Conservation (phyloP, 2,797 vertebrate species). For the Vireo griseus region DNA sequence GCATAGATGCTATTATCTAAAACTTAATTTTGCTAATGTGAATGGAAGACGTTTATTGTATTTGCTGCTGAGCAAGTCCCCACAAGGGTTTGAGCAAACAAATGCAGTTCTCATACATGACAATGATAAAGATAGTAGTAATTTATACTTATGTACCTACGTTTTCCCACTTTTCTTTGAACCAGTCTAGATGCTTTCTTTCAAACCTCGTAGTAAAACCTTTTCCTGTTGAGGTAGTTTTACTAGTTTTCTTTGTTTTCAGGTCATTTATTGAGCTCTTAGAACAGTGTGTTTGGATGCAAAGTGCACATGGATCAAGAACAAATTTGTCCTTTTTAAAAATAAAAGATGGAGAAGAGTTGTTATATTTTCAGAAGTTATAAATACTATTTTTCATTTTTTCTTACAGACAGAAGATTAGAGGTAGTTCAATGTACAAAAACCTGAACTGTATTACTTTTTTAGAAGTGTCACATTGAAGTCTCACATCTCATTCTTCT, state of each 20-base stretch:
- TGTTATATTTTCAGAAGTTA: neutral
- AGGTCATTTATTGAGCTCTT: neutral
- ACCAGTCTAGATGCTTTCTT: neutral
- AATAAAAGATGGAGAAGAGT: neutral
- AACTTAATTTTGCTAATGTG: neutral
- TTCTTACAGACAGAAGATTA: neutral
- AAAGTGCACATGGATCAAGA: neutral
- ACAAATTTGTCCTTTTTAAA: neutral
- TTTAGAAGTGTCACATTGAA: neutral
- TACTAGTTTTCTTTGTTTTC: neutral
- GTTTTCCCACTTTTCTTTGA: neutral
- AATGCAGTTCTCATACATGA: neutral
- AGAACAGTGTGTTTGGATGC: neutral
- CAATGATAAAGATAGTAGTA: neutral
- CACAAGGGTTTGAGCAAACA: neutral
- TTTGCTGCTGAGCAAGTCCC: neutral
- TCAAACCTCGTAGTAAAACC: neutral
- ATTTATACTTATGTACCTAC: neutral
- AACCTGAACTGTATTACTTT: neutral
- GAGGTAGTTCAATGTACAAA: neutral
- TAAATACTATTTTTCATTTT: neutral
- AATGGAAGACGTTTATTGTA: neutral
- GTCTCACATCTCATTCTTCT: slow-evolving; percentile 14
- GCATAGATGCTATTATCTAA: neutral
- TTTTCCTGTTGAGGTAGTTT: neutral